A percentile compares a stretch with the other conserved stretches of the same genome.
phyloP scores from a whole-genome alignment of 2,113 vertebrate species.

The Paramisgurnus dabryanus region DNA sequence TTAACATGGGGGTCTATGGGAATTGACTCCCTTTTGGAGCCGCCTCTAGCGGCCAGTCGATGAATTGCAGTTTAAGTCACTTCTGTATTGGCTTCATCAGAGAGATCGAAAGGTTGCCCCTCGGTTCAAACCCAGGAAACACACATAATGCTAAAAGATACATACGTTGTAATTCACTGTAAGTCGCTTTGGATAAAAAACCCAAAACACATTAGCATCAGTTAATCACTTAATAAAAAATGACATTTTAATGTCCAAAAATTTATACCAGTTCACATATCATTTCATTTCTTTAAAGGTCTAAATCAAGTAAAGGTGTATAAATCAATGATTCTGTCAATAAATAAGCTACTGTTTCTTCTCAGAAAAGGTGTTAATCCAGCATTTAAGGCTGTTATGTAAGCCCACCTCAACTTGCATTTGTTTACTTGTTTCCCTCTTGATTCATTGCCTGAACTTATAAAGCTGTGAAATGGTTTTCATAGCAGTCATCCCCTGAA shows the following conservation, averaged over 20 bases:
- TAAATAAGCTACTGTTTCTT: background rate
- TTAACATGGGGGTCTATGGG: too few species aligned
- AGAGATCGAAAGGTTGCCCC: too few species aligned
- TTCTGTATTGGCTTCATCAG: too few species aligned
- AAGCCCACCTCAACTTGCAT: background rate
- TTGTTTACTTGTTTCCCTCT: constrained; percentile 7
- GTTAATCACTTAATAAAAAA: background rate
- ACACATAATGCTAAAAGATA: too few species aligned
- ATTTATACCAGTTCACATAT: background rate
- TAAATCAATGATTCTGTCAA: background rate
- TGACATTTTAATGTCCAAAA: background rate
- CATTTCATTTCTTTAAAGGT: background rate
- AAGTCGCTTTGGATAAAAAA: too few species aligned
- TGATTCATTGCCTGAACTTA: constrained; percentile 37
- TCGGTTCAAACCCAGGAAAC: too few species aligned
- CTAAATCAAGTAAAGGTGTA: too few species aligned
- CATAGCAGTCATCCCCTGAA: background rate
- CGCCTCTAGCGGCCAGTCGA: too few species aligned
- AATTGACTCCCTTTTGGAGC: too few species aligned
- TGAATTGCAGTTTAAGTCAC: too few species aligned
- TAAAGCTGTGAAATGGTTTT: constrained; percentile 13
- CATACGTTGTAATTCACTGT: too few species aligned
- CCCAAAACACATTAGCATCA: too few species aligned
- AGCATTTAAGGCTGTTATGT: constrained; percentile 7
- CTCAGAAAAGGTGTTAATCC: background rate